Evolutionary conservation across 2,888 invertebrate species (phyloP).

Genomic region (Aphelenchoides bicaudatus): DNA sequence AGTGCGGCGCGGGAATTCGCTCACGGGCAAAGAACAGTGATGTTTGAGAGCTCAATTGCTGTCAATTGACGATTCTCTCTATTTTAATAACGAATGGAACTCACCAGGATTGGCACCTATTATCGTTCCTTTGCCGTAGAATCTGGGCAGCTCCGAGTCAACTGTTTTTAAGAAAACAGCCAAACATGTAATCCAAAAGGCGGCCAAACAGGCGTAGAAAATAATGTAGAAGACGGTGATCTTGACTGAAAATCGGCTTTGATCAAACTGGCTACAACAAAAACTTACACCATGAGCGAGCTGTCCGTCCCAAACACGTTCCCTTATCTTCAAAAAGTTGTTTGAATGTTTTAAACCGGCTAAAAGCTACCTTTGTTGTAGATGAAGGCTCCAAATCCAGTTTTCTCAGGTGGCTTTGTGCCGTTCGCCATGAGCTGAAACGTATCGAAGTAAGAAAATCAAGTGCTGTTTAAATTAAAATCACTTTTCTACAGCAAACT

Average conservation of each 20-base stretch:
- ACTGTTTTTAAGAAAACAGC: slow-evolving; percentile 90
- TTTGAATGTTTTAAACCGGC: too few species aligned
- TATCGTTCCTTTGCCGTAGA: slow-evolving; percentile 79
- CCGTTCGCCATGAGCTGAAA: slow-evolving; percentile 59
- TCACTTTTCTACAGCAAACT: too few species aligned
- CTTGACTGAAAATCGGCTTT: slow-evolving; percentile 73
- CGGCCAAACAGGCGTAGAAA: slow-evolving; percentile 85
- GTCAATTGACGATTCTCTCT: not conserved
- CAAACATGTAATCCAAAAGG: slow-evolving; percentile 89
- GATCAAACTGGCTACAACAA: not conserved
- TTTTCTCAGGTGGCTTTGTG: slow-evolving; percentile 35
- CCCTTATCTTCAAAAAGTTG: too few species aligned
- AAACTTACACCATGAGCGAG: slow-evolving; percentile 54
- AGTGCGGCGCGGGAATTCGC: too few species aligned
- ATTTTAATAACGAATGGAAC: not conserved
- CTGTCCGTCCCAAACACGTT: slow-evolving; percentile 55
- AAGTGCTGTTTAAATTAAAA: too few species aligned
- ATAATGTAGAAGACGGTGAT: slow-evolving; percentile 91
- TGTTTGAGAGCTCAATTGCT: not conserved
- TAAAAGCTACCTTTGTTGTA: too few species aligned
- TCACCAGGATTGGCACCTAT: slow-evolving; percentile 80
- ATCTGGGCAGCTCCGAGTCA: slow-evolving; percentile 79
- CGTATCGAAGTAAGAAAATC: too few species aligned
- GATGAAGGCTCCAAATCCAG: slow-evolving; percentile 48
- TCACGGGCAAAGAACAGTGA: not conserved